A percentile compares a stretch with the other conserved stretches of the same genome.
Conservation (phyloP, 2,888 invertebrate genomes). For the Uropetala carovei region DNA sequence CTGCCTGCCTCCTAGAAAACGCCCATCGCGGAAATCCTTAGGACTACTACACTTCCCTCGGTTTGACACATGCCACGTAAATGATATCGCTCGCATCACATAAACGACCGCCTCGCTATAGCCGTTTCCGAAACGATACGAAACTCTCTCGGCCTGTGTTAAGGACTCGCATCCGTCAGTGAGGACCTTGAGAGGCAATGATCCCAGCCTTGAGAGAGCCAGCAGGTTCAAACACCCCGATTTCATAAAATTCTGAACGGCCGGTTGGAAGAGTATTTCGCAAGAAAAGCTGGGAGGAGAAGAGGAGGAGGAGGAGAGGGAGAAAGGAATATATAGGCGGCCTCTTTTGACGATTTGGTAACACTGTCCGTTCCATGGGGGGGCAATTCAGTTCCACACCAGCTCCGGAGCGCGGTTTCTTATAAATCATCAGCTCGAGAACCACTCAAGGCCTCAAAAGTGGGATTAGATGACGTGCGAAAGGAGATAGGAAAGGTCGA, state of each 20-base stretch:
- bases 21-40: too few species aligned
- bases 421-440: background rate
- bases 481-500: background rate
- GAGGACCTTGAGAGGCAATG: conserved; percentile 21
- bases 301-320: background rate
- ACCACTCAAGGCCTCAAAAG: background rate
- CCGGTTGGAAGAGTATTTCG: background rate
- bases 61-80: too few species aligned
- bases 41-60: too few species aligned
- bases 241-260: conserved; percentile 19
- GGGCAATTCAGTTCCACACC: background rate
- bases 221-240: background rate
- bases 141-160: conserved; percentile 2
- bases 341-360: background rate
- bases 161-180: conserved; percentile 5
- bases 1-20: too few species aligned
- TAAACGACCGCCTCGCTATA: background rate
- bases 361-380: background rate
- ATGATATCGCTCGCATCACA: background rate
- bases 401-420: background rate
- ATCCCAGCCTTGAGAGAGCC: conserved; percentile 19
- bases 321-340: background rate
- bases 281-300: background rate
- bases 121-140: conserved; percentile 21
- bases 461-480: background rate